Evolutionary conservation across 2,888 invertebrate species (phyloP).

Genomic region (Stratiomys singularior): DNA sequence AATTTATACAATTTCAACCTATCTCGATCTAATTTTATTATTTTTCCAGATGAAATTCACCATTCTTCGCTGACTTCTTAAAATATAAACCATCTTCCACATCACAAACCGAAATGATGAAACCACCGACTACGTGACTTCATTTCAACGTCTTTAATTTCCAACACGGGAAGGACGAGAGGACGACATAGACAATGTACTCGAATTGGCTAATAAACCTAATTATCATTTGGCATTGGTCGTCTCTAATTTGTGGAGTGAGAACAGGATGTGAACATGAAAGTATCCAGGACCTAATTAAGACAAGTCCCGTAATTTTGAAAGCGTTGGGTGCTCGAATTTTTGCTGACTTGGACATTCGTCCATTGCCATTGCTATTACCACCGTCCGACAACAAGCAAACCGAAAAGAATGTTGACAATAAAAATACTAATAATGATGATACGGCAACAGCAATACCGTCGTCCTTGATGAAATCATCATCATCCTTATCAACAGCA

Average conservation of each 20-base stretch:
- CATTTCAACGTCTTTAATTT: background rate
- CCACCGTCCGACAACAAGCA: background rate
- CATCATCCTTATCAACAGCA: constrained; percentile 56
- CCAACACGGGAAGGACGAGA: background rate
- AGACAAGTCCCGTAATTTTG: constrained; percentile 64
- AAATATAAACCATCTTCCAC: background rate
- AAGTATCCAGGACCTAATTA: constrained; percentile 63
- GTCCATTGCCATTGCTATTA: background rate
- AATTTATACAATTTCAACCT: no score
- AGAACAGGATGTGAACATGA: constrained; percentile 60
- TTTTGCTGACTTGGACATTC: constrained; percentile 58
- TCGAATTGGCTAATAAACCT: constrained; percentile 46
- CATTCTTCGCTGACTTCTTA: background rate
- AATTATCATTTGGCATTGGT: constrained; percentile 45
- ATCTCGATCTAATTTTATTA: background rate
- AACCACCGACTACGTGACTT: constrained; percentile 43
- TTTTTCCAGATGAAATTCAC: background rate
- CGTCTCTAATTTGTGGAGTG: constrained; percentile 36
- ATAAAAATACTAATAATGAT: background rate
- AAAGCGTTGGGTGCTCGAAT: constrained; percentile 64
- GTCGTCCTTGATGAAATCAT: background rate
- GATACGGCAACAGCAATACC: background rate
- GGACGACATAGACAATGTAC: constrained; percentile 45
- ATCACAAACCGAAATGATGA: constrained; percentile 25
- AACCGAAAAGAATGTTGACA: background rate